Conservation (phyloP, 2,888 invertebrate species). For the Drosophila nigritarsus region DNA sequence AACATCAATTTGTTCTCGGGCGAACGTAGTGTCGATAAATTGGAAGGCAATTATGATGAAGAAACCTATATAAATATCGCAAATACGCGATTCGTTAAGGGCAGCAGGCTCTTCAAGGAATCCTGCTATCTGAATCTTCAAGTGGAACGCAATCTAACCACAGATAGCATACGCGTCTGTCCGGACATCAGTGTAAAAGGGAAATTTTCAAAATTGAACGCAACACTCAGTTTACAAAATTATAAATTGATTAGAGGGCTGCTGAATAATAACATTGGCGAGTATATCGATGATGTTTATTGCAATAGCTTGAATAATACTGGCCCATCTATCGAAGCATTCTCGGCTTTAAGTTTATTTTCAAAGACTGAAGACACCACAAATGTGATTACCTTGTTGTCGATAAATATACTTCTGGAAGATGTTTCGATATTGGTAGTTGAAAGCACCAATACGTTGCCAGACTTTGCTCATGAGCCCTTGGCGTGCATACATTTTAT, state of each 20-base stretch:
- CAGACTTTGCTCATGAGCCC: conserved; percentile 81
- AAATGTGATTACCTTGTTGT: conserved; percentile 91
- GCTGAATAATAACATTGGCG: conserved; percentile 95
- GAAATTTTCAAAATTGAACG: conserved; percentile 93
- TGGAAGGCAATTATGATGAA: conserved; percentile 41
- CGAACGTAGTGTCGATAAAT: conserved; percentile 75
- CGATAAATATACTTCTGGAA: conserved; percentile 92
- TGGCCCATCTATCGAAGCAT: conserved; percentile 80
- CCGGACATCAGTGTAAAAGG: conserved; percentile 95
- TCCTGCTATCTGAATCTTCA: conserved; percentile 92
- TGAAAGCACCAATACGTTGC: conserved; percentile 51
- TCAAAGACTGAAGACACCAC: conserved; percentile 73
- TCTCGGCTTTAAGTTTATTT: conserved; percentile 73
- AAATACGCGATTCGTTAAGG: conserved; percentile 84
- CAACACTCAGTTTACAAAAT: conserved; percentile 92
- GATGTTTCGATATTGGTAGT: conserved; percentile 91
- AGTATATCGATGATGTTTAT: conserved; percentile 89
- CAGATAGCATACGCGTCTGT: conserved; percentile 86
- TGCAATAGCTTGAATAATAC: conserved; percentile 73
- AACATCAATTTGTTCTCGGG: conserved; percentile 90
- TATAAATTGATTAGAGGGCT: conserved; percentile 95
- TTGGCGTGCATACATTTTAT: conserved; percentile 96
- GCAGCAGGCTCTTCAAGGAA: conserved; percentile 91
- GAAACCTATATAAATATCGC: conserved; percentile 79
- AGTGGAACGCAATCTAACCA: conserved; percentile 93